Conservation (phyloP, 1,140 invertebrate genomes). For the Drosophila kanapiae region DNA sequence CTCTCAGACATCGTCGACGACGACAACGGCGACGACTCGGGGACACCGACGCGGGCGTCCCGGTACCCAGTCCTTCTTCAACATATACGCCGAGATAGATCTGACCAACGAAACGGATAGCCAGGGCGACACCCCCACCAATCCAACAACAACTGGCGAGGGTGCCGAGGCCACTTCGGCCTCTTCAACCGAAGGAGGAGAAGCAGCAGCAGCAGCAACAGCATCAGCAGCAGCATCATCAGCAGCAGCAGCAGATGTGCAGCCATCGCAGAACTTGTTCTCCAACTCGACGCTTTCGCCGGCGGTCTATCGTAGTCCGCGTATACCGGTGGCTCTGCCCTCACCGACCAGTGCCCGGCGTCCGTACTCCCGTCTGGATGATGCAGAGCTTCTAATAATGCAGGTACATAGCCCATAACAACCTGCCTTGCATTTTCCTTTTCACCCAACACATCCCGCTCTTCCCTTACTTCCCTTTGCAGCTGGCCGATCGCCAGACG, state of each 20-base stretch:
- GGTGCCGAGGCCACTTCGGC: too few species aligned
- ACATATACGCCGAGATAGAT: slow-evolving; percentile 71
- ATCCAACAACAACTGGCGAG: neutral
- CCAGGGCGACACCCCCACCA: slow-evolving; percentile 6
- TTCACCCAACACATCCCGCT: too few species aligned
- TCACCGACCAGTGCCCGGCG: slow-evolving; percentile 41
- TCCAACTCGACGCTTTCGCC: neutral
- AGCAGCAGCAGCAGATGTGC: slow-evolving; percentile 8
- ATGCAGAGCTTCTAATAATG: slow-evolving; percentile 43
- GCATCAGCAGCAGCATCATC: neutral
- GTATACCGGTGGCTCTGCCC: slow-evolving; percentile 55
- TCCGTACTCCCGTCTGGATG: slow-evolving; percentile 49
- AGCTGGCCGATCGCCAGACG: slow-evolving; percentile 22
- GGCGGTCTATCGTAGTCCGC: slow-evolving; percentile 6
- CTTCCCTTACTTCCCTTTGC: neutral
- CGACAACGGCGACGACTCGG: slow-evolving; percentile 4
- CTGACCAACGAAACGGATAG: slow-evolving; percentile 65
- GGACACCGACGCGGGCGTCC: slow-evolving; percentile 41
- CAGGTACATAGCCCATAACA: slow-evolving; percentile 3
- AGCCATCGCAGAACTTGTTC: slow-evolving; percentile 6
- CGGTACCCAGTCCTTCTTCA: slow-evolving; percentile 35
- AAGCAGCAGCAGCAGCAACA: neutral
- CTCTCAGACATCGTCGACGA: too few species aligned
- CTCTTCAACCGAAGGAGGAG: neutral
- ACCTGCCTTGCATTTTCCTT: too few species aligned